A percentile compares a stretch with the other conserved stretches of the same genome.
Evolutionary conservation across 2,113 vertebrate genomes (phyloP).

Genomic region (Microcebus tavaratra): DNA sequence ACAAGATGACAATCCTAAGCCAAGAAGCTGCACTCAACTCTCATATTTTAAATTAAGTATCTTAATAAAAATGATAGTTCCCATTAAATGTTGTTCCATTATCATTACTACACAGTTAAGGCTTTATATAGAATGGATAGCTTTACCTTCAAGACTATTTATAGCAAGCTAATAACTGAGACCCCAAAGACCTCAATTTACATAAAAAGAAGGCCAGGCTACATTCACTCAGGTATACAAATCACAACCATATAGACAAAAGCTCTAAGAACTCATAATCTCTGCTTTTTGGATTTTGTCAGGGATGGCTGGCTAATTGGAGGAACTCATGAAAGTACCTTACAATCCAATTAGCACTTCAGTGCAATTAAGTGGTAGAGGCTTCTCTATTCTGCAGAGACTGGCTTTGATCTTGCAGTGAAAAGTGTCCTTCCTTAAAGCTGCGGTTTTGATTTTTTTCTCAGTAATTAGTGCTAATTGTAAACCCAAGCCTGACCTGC

Average conservation of each 20-base stretch:
- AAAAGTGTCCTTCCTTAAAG: slow-evolving; percentile 88
- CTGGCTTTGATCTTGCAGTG: slow-evolving; percentile 88
- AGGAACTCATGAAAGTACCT: slow-evolving; percentile 88
- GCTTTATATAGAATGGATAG: slow-evolving; percentile 65
- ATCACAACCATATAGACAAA: slow-evolving; percentile 77
- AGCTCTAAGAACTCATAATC: slow-evolving; percentile 86
- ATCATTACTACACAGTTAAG: slow-evolving; percentile 75
- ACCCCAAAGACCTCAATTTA: slow-evolving; percentile 81
- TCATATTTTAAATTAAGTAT: slow-evolving; percentile 65
- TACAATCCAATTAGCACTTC: slow-evolving; percentile 91
- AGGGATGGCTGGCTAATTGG: slow-evolving; percentile 88
- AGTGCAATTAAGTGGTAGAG: slow-evolving; percentile 88
- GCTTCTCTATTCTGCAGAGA: slow-evolving; percentile 88
- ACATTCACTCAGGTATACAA: slow-evolving; percentile 82
- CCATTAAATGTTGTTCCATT: slow-evolving; percentile 47
- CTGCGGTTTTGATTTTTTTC: slow-evolving; percentile 86
- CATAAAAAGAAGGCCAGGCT: slow-evolving; percentile 81
- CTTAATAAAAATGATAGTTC: slow-evolving; percentile 34
- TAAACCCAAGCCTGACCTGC: slow-evolving; percentile 85
- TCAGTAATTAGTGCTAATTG: slow-evolving; percentile 89
- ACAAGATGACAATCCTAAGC: not conserved
- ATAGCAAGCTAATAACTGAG: slow-evolving; percentile 71
- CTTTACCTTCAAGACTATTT: slow-evolving; percentile 75
- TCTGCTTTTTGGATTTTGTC: slow-evolving; percentile 85
- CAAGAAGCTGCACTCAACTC: not conserved